Evolutionary conservation across 2,888 invertebrate genomes (phyloP), one percentile per base, ranked within the genome.

Genomic region (Limenitis camilla): DNA sequence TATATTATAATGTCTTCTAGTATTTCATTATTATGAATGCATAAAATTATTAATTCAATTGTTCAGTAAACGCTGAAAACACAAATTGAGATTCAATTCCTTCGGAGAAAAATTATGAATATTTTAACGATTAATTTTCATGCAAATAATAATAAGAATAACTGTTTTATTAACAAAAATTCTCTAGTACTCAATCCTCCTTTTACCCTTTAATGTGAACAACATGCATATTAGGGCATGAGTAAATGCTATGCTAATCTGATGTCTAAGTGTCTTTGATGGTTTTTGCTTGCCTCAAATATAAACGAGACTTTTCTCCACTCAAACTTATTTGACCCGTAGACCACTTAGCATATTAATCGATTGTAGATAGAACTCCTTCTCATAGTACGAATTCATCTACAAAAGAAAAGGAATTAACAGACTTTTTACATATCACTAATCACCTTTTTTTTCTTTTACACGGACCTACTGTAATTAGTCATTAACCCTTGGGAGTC

Each of bases 51-150:
- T 38, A 35, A 49, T 49, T 42, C 31, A 36, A 49, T 43, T 43
- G 36, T 49, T 42, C 42, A 27, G 7, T 41, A 38, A 49, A 31
- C 28, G 27, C 42, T 39, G 38, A 49, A 49, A 43, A 38, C 31
- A 42, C 38, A 49, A 49, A 49, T 36, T 49, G 27, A 38, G 32
- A n/a, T 36, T 38, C 49, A 11, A 43, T 38, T 49, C 10, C 4
- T 32, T 38, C 8, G 5, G 36, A 49, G 38, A 49, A 49, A 49
- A 49, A 42, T 49, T 32, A 49, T 49, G 38, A 49, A 49, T 43
- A 42, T 43, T 49, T 42, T 43, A 49, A 31, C 9, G 28, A 38
- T 43, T 49, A 43, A 38, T 43, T 38, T 38, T 43, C 27, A 38
- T 43, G 36, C 31, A 39, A 49, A 38, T 35, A 8, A 35, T 35